Base-by-base conservation (phyloP, 2,113 vertebrate species). In the Ursus arctos region DNA sequence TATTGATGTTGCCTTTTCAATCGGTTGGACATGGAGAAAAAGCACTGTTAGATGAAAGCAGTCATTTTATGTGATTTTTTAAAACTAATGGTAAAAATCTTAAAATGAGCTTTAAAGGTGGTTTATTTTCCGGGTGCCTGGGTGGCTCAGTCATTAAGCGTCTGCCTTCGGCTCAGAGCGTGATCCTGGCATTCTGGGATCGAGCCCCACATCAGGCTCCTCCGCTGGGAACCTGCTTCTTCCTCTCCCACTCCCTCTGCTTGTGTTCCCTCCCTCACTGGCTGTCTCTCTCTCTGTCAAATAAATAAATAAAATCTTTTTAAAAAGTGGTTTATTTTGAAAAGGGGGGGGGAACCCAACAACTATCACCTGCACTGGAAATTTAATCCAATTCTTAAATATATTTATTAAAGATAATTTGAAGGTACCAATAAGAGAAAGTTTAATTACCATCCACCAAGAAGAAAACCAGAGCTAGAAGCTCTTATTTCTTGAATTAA, bases 351-450 rank as follows among this genome's bases (percentile, higher is more conserved):
- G 53, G 49, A 61, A 51, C 4, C 18, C 28, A 6, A 69, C 67
- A 69, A 19, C 67, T 51, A 16, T 47, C 10, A 86, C n/a, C 40
- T 61, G 24, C 19, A 81, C 71, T 85, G 69, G 83, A 94, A 86
- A 63, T 69, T 88, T 31, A 94, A 67, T 79, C 22, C 2, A 10
- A 81, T 91, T 97, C 36, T 93, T 76, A 97, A 69, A 96, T 91
- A 33, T 87, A 74, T 51, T 96, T 92, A 72, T 19, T 97, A 65
- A 91, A 69, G 49, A 71, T 86, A 95, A 81, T 95, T 91, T 84
- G 14, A 13, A 14, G n/a, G 22, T 51, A 84, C 43, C 47, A 84
- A 79, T 92, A 72, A 91, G 11, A 87, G 49, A 71, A 94, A 95
- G 8, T 51, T 93, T 84, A 33, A 55, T 85, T 88, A 76, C 28